Conservation (phyloP, 2,888 invertebrate genomes). For the Panopea generosa region DNA sequence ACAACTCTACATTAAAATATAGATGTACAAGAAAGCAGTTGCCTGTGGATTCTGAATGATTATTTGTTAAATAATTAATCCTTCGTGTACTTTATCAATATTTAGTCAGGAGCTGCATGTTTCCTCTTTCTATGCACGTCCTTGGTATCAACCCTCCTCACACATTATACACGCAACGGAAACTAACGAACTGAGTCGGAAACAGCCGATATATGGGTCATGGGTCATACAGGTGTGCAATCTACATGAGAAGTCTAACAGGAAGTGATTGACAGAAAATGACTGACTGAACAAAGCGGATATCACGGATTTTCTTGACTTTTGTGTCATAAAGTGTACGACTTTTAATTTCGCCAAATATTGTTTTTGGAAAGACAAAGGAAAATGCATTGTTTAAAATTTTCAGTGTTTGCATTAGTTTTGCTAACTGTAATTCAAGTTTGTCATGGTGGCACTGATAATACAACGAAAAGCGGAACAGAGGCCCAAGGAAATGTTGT, state of each 20-base stretch:
- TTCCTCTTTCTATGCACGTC: no score
- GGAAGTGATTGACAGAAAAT: slow-evolving; percentile 23
- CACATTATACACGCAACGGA: no score
- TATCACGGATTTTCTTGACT: neutral
- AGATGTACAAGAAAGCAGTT: no score
- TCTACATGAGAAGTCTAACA: slow-evolving; percentile 11
- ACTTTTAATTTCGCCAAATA: neutral
- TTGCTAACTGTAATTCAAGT: slow-evolving; percentile 36
- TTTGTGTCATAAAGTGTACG: neutral
- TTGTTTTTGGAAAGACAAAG: neutral
- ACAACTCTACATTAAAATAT: no score
- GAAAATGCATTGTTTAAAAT: slow-evolving; percentile 11
- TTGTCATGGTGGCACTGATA: slow-evolving; percentile 38
- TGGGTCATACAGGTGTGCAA: slow-evolving; percentile 60
- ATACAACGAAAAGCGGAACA: slow-evolving; percentile 5
- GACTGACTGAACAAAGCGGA: neutral
- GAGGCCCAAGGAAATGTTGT: slow-evolving; percentile 16
- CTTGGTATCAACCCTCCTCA: no score
- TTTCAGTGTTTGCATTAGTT: slow-evolving; percentile 10
- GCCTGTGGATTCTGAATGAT: no score
- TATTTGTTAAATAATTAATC: no score
- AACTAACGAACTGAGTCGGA: slow-evolving; percentile 7
- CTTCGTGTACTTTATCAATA: no score
- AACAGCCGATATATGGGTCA: slow-evolving; percentile 38
- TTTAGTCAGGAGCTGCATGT: no score